Base-by-base conservation (phyloP, 2,113 vertebrate species). In the Clarias batrachus region DNA sequence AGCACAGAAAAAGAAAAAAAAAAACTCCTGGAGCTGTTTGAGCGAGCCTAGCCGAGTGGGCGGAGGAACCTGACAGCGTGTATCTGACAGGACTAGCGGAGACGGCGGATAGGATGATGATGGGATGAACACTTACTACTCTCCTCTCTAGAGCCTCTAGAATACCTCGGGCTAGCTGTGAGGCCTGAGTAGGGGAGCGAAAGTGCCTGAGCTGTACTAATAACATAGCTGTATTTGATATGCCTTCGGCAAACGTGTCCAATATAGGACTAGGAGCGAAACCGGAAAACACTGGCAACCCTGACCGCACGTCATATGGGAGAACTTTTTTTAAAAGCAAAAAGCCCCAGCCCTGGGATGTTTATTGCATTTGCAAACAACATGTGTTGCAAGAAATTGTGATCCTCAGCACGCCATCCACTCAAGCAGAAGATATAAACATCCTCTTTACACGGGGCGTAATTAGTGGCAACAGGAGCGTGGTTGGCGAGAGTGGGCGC, bases 381-480 rank as follows among this genome's bases (percentile, higher is more conserved):
- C 56, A 41, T 81, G 85, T 86, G 65, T 86, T 71, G 63, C 77
- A 85, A 80, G 84, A 78, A 74, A 78, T 83, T 83, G 41, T 23
- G 83, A 81, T 89, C 73, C 30, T 59, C 37, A 27, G 82, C 30
- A 68, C 62, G 48, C 65, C 59, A 81, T 84, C 56, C 71, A 76
- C 62, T 87, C 57, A 33, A 57, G 73, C 66, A 54, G 63, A 73
- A 77, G 85, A 81, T 77, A 59, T 84, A 87, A 81, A 87, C 85
- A 84, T 83, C 81, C 59, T 73, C 86, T 89, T 84, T 78, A 84
- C 81, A 86, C 62, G 79, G 68, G 63, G 83, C 54, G 84, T 68
- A 89, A 87, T 89, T 89, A 89, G 85, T 87, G 82, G 86, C 82
- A 78, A 81, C 88, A 87, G 82, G 62, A 87, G 82, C 21, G 59